A percentile compares a stretch with the other conserved stretches of the same genome.
phyloP scores from a whole-genome alignment of 2,888 invertebrate species.

The Orthosia gothica region DNA sequence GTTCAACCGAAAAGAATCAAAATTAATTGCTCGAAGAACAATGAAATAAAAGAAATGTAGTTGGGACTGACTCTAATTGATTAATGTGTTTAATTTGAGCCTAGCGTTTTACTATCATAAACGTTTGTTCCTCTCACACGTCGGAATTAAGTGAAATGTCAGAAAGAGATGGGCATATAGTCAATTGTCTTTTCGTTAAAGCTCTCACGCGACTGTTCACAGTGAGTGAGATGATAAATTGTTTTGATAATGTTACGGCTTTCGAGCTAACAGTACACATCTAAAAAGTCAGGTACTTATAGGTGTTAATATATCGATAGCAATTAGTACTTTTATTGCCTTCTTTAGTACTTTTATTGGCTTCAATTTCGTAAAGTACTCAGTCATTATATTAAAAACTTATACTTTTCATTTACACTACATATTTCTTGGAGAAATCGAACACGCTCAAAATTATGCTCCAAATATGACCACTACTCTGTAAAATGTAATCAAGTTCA shows the following conservation, averaged over 20 bases:
- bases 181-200: constrained; percentile 72
- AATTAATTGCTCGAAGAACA: constrained; percentile 67
- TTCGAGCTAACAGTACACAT: constrained; percentile 63
- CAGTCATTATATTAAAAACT: constrained; percentile 13
- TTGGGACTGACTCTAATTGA: constrained; percentile 75
- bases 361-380: constrained; percentile 8
- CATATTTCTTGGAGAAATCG: constrained; percentile 40
- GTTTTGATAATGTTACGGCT: constrained; percentile 76
- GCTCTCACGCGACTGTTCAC: constrained; percentile 74
- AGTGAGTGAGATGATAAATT: constrained; percentile 79
- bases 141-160: constrained; percentile 30
- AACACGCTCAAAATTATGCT: constrained; percentile 22
- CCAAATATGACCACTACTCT: constrained; percentile 25
- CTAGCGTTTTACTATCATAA: constrained; percentile 65
- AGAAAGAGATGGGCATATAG: constrained; percentile 61
- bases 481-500: constrained; percentile 26
- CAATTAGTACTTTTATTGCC: constrained; percentile 22
- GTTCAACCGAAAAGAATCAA: constrained; percentile 61
- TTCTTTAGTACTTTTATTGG: constrained; percentile 28
- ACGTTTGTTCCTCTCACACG: constrained; percentile 61
- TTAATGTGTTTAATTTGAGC: constrained; percentile 78
- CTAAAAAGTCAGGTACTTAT: constrained; percentile 33
- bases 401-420: neutral
- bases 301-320: constrained; percentile 34
- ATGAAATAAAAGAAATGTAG: constrained; percentile 72